Percentiles rank a stretch among this genome's conserved stretches.
phyloP scores from a whole-genome alignment of 2,113 vertebrate genomes.

The Hemiscyllium ocellatum region DNA sequence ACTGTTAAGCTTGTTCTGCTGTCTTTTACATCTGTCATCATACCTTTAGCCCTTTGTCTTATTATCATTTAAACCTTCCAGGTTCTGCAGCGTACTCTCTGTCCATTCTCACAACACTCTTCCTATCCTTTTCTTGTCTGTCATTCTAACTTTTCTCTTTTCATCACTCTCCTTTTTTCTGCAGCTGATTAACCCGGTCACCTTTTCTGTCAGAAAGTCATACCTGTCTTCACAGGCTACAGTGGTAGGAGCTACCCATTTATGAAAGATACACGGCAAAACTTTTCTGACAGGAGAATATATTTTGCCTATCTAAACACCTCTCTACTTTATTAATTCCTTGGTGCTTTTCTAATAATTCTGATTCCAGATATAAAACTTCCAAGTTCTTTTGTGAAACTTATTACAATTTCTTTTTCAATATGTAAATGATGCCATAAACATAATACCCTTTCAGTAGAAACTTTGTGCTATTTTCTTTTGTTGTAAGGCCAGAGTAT shows the following conservation, averaged over 20 bases:
- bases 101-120: neutral
- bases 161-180: neutral
- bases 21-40: neutral
- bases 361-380: neutral
- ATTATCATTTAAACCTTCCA: neutral
- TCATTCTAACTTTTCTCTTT: neutral
- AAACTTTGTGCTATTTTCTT: neutral
- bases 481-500: neutral
- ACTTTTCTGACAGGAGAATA: neutral
- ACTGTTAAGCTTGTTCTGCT: neutral
- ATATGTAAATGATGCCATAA: neutral
- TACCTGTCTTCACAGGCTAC: neutral
- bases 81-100: neutral
- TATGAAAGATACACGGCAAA: neutral
- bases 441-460: neutral
- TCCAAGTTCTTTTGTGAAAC: neutral
- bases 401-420: neutral
- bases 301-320: neutral
- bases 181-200: neutral
- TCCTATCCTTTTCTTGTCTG: neutral
- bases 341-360: neutral
- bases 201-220: neutral
- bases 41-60: neutral
- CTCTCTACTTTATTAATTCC: neutral
- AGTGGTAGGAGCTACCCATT: neutral